Percentiles rank a stretch among this genome's conserved stretches.
Conservation (phyloP, 2,113 vertebrate species). For the Lepus timidus region DNA sequence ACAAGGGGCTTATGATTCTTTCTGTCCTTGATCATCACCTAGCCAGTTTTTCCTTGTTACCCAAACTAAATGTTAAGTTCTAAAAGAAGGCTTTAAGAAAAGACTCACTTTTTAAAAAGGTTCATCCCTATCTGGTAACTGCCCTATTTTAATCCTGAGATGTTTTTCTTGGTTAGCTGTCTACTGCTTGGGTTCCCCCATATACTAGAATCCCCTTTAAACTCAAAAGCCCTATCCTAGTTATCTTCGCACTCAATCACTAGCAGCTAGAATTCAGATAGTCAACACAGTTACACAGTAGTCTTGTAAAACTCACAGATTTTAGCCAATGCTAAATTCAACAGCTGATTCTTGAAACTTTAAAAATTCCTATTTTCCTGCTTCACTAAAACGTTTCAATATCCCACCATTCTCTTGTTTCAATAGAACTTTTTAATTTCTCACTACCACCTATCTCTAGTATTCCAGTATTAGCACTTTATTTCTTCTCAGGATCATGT, state of each 20-base stretch:
- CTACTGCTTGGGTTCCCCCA: not conserved
- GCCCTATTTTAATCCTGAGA: not conserved
- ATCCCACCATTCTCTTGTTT: constrained; percentile 43
- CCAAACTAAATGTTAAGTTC: constrained; percentile 28
- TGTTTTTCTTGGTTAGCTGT: constrained; percentile 45
- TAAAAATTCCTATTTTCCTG: constrained; percentile 43
- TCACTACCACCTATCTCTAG: not conserved
- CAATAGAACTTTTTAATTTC: constrained; percentile 3
- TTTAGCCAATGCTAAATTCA: constrained; percentile 53
- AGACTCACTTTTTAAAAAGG: not conserved
- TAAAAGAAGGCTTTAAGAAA: not conserved
- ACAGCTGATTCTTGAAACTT: constrained; percentile 16
- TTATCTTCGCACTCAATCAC: constrained; percentile 1
- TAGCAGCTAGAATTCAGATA: not conserved
- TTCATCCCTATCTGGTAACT: not conserved
- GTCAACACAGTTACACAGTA: constrained; percentile 5
- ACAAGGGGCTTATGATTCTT: not conserved
- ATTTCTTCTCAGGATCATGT: not conserved
- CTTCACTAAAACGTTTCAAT: constrained; percentile 46
- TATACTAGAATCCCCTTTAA: constrained; percentile 29
- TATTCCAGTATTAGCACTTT: not conserved
- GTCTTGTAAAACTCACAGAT: not conserved
- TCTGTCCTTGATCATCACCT: not conserved
- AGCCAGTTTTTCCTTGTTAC: not conserved
- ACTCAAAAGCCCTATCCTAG: not conserved